Base-by-base conservation (phyloP, 92 coral and sea anemone genomes). In the Palythoa caribaeorum region DNA sequence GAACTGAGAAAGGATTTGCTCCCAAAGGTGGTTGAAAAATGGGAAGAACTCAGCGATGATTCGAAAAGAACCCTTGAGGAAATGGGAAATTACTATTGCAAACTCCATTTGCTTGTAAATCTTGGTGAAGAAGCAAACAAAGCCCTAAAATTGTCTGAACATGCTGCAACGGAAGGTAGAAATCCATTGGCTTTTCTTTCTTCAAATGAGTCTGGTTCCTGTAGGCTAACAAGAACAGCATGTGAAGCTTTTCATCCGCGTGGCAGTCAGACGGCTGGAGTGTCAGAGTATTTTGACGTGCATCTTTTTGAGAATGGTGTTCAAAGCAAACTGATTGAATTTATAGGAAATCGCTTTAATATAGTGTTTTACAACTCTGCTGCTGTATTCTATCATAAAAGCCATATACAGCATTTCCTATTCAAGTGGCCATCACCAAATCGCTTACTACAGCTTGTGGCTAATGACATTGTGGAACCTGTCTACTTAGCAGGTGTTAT, bases 11-110 rank as follows among this genome's bases (percentile, higher is more conserved):
- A 73, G 80, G 90, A 63, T 76, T 74, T 87, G 54, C 75, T 87
- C 73, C 90, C 85, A 59, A 63, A 87, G 28, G 85, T 87, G 80
- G 90, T 87, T 20, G 85, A 87, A 12, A 87, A 87, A 19, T 63
- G 70, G 70, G 70, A n/a, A 63, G 70, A 63, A 10, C 70, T 63
- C 70, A n/a, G 36, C 37, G 70, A 19, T 63, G 70, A 63, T 63
- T 63, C 70, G 35, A 63, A 63, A 36, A 63, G n/a, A 63, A 19
- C 70, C 70, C 36, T 88, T 71, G 71, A 88, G 62, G 59, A 88
- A 80, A 88, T 88, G 90, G 87, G 87, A 48, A 88, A 88, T 77
- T 80, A 53, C 44, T 88, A 88, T 55, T 88, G 87, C 76, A 88
- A 79, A 88, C 50, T 83, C 53, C 86, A 83, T 71, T 88, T 88